Evolutionary conservation across 2,797 vertebrate genomes (phyloP), one percentile per base, ranked within the genome.

Genomic region (Graptemys geographica): DNA sequence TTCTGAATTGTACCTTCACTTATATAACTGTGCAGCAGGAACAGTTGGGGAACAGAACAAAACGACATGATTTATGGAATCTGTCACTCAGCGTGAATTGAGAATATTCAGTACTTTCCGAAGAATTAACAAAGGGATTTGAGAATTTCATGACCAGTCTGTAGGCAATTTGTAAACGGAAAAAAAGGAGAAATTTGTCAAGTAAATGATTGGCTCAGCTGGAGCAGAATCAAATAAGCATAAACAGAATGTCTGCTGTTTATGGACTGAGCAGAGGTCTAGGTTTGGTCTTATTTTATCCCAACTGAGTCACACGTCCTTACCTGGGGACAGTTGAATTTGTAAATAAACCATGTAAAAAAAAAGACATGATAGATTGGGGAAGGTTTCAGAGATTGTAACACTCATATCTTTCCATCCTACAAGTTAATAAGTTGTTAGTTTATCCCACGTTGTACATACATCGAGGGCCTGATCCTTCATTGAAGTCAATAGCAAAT

Each of bases 1-100:
- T 15, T 47, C 23, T 76, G 72, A 27, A 28, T 16, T 47, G 11
- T 8, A 76, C 41, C 13, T 19, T 69, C n/a, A 69, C n/a, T 69
- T 69, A 76, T 25, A 25, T 0, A 28, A 69, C 88, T 18, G 52
- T 41, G 44, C 72, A 33, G 44, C 15, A 5, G 12, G 44, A 80
- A 18, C 57, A 33, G 2, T 31, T 2, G 11, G 10, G 44, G 47
- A 80, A 74, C 0, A 0, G 49, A 80, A 76, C 0, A 0, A 8
- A 3, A 31, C 49, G 1, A 1, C 74, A 44, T 0, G 0, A 5
- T 78, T 44, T 18, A 55, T 8, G 33, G 0, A 10, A 74, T 25
- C 59, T 51, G 79, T 47, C 59, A n/a, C 41, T 23, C 37, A 9
- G 84, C 59, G 2, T 2, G 51, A 57, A 59, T 28, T 47, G n/a